These are phyloP conservation scores for Halcyon badia DNA, from an alignment of 2,797 vertebrate species.

Conservation along the genomic window DNA sequence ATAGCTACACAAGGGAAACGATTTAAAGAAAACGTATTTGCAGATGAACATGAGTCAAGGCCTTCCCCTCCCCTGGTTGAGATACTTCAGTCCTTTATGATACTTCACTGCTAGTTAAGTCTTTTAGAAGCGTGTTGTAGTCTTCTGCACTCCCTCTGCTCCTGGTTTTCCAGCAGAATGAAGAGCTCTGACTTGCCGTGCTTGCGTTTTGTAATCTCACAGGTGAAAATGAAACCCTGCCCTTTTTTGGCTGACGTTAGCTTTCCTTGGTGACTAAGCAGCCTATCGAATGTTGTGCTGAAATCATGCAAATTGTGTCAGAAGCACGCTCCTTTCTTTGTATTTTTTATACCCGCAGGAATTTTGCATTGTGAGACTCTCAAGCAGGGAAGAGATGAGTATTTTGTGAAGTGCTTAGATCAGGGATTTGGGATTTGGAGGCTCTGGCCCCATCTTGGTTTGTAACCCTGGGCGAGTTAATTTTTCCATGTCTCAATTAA, in stretches of 20 bases:
- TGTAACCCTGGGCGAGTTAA: not conserved
- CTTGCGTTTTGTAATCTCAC: not conserved
- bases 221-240: slow-evolving; percentile 14
- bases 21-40: slow-evolving; percentile 71
- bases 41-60: slow-evolving; percentile 61
- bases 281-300: not conserved
- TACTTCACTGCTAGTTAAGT: slow-evolving; percentile 64
- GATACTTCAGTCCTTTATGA: not conserved
- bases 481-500: not conserved
- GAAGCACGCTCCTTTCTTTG: not conserved
- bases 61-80: not conserved
- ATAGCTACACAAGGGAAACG: slow-evolving; percentile 70
- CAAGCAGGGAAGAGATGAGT: not conserved
- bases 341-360: accelerated
- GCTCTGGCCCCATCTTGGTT: not conserved
- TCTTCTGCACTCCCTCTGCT: not conserved
- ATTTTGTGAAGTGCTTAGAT: not conserved
- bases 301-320: accelerated
- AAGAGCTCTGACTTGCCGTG: not conserved
- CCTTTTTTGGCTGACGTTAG: not conserved
- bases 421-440: not conserved
- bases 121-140: slow-evolving; percentile 23
- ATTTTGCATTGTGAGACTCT: not conserved
- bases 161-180: not conserved
- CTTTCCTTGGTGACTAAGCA: not conserved